Evolutionary conservation across 2,797 vertebrate genomes (phyloP).

Genomic region (Florisuga fusca): DNA sequence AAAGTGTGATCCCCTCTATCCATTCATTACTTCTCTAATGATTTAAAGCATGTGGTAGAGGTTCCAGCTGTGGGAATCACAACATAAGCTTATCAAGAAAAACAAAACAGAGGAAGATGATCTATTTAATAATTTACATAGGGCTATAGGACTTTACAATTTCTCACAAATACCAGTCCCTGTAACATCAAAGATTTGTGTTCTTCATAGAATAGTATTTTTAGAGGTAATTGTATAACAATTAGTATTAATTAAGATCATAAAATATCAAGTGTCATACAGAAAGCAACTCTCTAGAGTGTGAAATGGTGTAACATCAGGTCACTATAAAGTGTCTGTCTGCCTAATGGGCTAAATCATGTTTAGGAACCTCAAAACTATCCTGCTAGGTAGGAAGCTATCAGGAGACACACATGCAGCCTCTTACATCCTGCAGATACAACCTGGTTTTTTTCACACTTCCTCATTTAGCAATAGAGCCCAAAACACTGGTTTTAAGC

Average conservation of each 20-base stretch:
- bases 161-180: not conserved
- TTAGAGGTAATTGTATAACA: not conserved
- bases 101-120: not conserved
- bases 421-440: not conserved
- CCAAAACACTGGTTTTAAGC: not conserved
- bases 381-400: not conserved
- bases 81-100: not conserved
- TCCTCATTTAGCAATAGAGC: not conserved
- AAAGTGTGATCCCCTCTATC: not conserved
- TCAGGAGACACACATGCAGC: not conserved
- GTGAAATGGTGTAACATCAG: not conserved
- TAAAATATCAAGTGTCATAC: not conserved
- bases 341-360: not conserved
- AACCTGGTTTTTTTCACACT: not conserved
- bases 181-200: not conserved
- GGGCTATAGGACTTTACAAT: not conserved
- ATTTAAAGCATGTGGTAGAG: not conserved
- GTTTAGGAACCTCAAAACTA: not conserved
- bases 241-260: slow-evolving; percentile 35
- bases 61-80: not conserved
- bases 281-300: not conserved
- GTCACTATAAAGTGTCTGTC: not conserved
- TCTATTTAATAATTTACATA: not conserved
- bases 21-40: not conserved
- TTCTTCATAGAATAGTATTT: not conserved